These are phyloP conservation scores for Cephus nigrinus DNA, from an alignment of 2,888 invertebrate genomes.

Conservation along the genomic window DNA sequence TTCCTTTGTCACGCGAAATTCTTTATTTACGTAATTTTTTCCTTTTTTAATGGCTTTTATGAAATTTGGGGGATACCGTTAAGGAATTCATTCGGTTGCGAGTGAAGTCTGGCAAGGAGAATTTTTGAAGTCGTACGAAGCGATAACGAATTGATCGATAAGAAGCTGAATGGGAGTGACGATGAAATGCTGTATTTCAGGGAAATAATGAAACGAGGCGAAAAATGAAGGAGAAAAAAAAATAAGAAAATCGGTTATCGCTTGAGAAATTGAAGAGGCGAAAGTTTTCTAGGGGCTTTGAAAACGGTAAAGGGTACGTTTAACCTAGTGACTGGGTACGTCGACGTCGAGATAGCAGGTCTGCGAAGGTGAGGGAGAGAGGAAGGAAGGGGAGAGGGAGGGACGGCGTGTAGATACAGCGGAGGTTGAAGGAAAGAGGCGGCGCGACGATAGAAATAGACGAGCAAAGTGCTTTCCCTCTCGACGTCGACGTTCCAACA, in stretches of 20 bases:
- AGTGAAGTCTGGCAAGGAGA: not conserved
- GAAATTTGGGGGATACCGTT: not conserved
- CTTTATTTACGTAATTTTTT: not conserved
- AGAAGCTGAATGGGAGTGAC: not conserved
- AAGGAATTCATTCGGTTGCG: not conserved
- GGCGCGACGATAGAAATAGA: slow-evolving; percentile 58
- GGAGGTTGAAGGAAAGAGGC: slow-evolving; percentile 48
- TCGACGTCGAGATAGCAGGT: slow-evolving; percentile 27
- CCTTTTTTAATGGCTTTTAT: not conserved
- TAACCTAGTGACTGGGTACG: slow-evolving; percentile 51
- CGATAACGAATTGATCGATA: not conserved
- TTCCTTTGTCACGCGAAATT: not conserved
- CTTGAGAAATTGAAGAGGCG: not conserved
- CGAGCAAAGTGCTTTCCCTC: slow-evolving; percentile 56
- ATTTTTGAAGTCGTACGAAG: not conserved
- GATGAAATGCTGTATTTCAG: not conserved
- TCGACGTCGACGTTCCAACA: slow-evolving; percentile 54
- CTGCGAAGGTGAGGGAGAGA: slow-evolving; percentile 2
- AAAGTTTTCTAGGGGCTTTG: not conserved
- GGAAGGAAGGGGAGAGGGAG: slow-evolving; percentile 11
- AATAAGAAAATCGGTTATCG: not conserved
- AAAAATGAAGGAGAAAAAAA: not conserved
- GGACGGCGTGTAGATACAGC: slow-evolving; percentile 32
- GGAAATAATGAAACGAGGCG: too few species aligned
- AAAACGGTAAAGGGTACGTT: slow-evolving; percentile 33